A percentile compares a stretch with the other conserved stretches of the same genome.
Conservation (phyloP, 35 echinoderm and acorn worm genomes). For the Lytechinus pictus region DNA sequence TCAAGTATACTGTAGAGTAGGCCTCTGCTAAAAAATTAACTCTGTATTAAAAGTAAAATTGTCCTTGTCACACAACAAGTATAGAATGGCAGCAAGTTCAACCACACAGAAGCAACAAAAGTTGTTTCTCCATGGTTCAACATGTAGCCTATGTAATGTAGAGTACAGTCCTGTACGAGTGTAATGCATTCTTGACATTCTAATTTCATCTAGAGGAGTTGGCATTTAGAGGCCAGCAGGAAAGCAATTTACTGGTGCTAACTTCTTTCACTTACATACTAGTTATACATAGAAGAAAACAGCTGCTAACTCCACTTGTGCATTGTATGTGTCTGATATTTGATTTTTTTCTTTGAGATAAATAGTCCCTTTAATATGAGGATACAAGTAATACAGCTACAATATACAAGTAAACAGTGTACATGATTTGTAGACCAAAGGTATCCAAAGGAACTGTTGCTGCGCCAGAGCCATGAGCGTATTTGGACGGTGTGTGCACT, state of each 20-base stretch:
- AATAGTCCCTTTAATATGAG: neutral
- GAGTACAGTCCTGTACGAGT: neutral
- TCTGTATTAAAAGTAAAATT: no score
- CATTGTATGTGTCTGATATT: neutral
- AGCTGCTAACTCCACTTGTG: neutral
- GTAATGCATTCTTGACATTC: conserved; percentile 24
- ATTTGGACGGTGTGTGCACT: no score
- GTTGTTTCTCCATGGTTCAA: no score
- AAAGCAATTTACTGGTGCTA: neutral
- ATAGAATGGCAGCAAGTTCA: neutral
- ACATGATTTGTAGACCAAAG: no score
- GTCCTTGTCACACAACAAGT: neutral
- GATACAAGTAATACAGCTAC: neutral
- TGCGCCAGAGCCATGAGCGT: no score
- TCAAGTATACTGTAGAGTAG: no score
- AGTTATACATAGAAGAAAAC: neutral
- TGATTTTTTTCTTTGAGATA: neutral
- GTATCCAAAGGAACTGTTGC: no score
- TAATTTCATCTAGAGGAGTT: conserved; percentile 26
- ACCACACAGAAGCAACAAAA: neutral
- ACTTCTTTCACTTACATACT: neutral
- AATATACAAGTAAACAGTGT: no score
- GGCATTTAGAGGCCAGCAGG: conserved; percentile 45
- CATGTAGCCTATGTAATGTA: neutral
- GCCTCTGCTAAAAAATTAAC: no score